Base-by-base conservation (phyloP, 1,140 invertebrate genomes). In the Zophobas morio region DNA sequence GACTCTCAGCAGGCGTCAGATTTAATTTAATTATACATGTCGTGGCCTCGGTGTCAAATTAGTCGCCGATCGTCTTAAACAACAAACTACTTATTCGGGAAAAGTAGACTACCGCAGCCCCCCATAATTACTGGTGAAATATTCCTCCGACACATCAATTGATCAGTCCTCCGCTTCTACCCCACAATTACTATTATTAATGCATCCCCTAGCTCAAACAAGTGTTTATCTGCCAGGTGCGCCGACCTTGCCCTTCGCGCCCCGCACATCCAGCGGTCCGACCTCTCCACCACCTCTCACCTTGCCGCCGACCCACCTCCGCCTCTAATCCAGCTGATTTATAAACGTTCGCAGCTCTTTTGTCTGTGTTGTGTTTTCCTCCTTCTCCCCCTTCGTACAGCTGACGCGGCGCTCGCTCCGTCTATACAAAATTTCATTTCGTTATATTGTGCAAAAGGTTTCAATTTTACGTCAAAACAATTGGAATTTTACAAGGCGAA, bases 391-490 rank as follows among this genome's bases (percentile, higher is more conserved):
- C 60, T 66, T 6, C 35, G 56, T 39, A 66, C 60, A 66, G 60
- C 60, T 66, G 60, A 66, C 60, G 39, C 60, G 60, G 39, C 60
- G 60, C 60, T 66, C 60, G 39, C 60, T 66, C 57, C 57, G 57
- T 63, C 60, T 66, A 39, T 40, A 66, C 42, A 66, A 66, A 66
- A 66, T 66, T 66, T 66, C 60, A 66, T 66, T 66, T 66, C 60
- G 60, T 66, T 66, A 66, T 66, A 66, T 66, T 66, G 60, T 66
- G 60, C 60, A 39, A 66, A 66, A 66, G 60, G 60, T 66, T 66
- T 66, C 60, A 66, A 66, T 66, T 66, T 66, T 66, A 66, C 60
- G 60, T 66, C 60, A 66, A 66, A 66, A 66, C 60, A 66, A 66
- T 66, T 66, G 60, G 60, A 66, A 42, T 66, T 66, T 66, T 66